These are phyloP conservation scores for Polypedilum vanderplanki DNA, from an alignment of 1,140 invertebrate genomes.

Conservation along the genomic window DNA sequence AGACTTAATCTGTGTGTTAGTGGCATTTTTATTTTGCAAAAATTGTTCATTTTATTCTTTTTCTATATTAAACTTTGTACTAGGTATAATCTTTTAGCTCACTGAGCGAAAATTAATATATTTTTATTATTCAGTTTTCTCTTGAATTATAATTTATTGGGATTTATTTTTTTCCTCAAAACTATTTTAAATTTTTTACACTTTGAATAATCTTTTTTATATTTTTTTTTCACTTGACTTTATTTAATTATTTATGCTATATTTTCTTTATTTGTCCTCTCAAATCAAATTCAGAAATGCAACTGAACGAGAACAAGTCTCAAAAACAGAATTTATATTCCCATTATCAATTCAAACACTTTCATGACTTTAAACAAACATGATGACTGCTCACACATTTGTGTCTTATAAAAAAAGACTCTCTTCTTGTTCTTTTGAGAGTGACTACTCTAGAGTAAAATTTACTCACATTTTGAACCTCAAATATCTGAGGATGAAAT, in stretches of 20 bases:
- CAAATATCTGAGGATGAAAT: too few species aligned
- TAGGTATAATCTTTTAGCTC: not conserved
- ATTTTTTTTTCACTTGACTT: not conserved
- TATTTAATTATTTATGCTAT: not conserved
- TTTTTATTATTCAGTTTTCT: not conserved
- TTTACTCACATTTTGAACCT: too few species aligned
- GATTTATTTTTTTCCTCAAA: too few species aligned
- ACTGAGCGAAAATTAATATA: not conserved
- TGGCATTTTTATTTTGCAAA: slow-evolving; percentile 23
- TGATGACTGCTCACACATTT: not conserved
- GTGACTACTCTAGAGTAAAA: too few species aligned
- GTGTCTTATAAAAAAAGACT: not conserved
- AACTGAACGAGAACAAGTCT: not conserved
- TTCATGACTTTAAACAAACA: not conserved
- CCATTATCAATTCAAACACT: not conserved
- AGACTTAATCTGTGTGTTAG: slow-evolving; percentile 20
- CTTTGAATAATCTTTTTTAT: not conserved
- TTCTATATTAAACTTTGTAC: slow-evolving; percentile 10
- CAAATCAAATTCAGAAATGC: slow-evolving; percentile 8
- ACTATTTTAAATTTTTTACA: not conserved
- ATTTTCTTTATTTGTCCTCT: not conserved
- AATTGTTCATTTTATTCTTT: not conserved
- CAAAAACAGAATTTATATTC: slow-evolving; percentile 24
- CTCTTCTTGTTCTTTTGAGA: not conserved
- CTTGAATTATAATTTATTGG: not conserved